Conservation (phyloP, 2,113 vertebrate genomes). For the Nestor notabilis region DNA sequence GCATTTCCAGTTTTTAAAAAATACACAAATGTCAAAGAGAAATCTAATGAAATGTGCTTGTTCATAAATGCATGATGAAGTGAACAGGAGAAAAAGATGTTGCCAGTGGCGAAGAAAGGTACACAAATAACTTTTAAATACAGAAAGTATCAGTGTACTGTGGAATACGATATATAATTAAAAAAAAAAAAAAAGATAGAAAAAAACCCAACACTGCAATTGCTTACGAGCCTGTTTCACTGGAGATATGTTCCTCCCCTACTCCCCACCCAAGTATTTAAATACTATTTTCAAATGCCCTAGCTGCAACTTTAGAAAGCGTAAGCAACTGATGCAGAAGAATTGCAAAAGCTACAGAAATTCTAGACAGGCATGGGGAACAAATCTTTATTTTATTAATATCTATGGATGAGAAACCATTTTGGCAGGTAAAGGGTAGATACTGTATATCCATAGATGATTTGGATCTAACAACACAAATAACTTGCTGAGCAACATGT, state of each 20-base stretch:
- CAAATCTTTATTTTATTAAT: not conserved
- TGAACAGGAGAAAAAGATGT: not conserved
- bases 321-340: not conserved
- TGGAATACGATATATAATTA: not conserved
- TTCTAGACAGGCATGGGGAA: not conserved
- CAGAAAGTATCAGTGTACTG: not conserved
- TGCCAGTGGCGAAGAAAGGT: not conserved
- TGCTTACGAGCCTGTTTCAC: not conserved
- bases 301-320: not conserved
- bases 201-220: not conserved
- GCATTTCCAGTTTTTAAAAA: not conserved
- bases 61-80: not conserved
- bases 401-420: not conserved
- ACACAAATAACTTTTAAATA: not conserved
- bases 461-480: not conserved
- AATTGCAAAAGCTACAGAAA: not conserved
- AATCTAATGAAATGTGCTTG: not conserved
- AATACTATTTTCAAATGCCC: not conserved
- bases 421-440: not conserved
- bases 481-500: not conserved
- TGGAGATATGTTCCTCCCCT: not conserved
- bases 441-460: not conserved
- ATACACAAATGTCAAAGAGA: not conserved
- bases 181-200: rapidly evolving
- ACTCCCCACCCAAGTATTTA: not conserved